These are phyloP conservation scores for Poeciliopsis gracilis DNA, from an alignment of 2,797 vertebrate species.

Conservation along the genomic window DNA sequence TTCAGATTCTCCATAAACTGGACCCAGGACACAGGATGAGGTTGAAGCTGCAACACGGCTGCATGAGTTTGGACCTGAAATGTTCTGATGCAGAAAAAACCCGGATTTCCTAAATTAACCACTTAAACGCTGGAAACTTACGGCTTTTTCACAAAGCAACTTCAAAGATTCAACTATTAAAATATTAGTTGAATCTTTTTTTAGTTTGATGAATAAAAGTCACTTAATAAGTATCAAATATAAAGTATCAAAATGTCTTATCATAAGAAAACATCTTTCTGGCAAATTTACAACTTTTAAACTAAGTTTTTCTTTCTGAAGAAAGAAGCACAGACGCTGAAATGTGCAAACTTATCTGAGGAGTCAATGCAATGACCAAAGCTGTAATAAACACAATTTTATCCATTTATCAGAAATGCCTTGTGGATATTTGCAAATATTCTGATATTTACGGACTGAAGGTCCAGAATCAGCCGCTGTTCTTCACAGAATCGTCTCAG, in stretches of 20 bases:
- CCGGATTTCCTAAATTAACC: background rate
- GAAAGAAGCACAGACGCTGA: background rate
- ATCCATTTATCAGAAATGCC: background rate
- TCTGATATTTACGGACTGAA: background rate
- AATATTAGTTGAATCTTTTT: too few species aligned
- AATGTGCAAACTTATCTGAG: background rate
- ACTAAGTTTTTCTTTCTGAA: too few species aligned
- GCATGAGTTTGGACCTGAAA: background rate
- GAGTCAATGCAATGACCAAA: background rate
- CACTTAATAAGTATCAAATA: too few species aligned
- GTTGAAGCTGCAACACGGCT: background rate
- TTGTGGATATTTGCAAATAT: background rate
- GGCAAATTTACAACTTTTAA: too few species aligned
- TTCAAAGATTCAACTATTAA: too few species aligned
- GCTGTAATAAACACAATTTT: background rate
- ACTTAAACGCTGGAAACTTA: background rate
- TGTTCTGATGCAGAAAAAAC: background rate
- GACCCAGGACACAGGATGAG: background rate
- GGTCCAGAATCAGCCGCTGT: background rate
- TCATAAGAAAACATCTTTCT: too few species aligned
- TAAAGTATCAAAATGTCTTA: too few species aligned
- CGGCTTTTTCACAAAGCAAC: background rate
- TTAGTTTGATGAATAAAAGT: too few species aligned
- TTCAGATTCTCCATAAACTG: background rate
- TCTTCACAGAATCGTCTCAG: background rate